phyloP scores from a whole-genome alignment of 2,797 vertebrate genomes.

The Notolabrus celidotus region DNA sequence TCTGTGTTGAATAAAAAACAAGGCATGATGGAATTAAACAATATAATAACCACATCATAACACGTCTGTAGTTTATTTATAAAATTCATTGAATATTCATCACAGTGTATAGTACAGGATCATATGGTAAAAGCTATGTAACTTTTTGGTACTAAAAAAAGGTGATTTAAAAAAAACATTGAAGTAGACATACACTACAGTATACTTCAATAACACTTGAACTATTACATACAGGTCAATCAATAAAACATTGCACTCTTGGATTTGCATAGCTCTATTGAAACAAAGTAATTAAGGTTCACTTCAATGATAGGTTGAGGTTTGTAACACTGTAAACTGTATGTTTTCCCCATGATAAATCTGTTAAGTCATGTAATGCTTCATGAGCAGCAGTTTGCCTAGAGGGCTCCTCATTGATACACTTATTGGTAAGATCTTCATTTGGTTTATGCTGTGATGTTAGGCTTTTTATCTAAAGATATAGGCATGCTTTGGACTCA shows the following conservation, averaged over 20 bases:
- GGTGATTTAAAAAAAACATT: not conserved
- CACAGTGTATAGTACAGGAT: conserved; percentile 26
- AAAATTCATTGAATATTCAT: conserved; percentile 40
- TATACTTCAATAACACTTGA: conserved; percentile 7
- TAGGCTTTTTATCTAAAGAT: not conserved
- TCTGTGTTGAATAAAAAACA: conserved; percentile 35
- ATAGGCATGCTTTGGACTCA: not conserved
- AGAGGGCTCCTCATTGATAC: not conserved
- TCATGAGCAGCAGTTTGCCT: conserved; percentile 1
- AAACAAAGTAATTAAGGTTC: conserved; percentile 18
- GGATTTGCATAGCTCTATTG: conserved; percentile 58
- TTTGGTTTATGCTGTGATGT: conserved; percentile 20
- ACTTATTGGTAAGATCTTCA: not conserved
- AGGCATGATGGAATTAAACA: conserved; percentile 30
- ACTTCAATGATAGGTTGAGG: conserved; percentile 14
- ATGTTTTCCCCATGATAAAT: conserved; percentile 8
- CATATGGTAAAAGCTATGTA: conserved; percentile 30
- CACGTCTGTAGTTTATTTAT: conserved; percentile 55
- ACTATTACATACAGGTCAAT: conserved; percentile 10
- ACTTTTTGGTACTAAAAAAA: conserved; percentile 50
- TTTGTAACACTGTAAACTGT: conserved; percentile 43
- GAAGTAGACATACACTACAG: not conserved
- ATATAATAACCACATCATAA: conserved; percentile 15
- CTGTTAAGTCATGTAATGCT: not conserved
- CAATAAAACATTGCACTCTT: conserved; percentile 2